phyloP scores from a whole-genome alignment of 2,797 vertebrate species.

The Sebastes ruberrimus region DNA sequence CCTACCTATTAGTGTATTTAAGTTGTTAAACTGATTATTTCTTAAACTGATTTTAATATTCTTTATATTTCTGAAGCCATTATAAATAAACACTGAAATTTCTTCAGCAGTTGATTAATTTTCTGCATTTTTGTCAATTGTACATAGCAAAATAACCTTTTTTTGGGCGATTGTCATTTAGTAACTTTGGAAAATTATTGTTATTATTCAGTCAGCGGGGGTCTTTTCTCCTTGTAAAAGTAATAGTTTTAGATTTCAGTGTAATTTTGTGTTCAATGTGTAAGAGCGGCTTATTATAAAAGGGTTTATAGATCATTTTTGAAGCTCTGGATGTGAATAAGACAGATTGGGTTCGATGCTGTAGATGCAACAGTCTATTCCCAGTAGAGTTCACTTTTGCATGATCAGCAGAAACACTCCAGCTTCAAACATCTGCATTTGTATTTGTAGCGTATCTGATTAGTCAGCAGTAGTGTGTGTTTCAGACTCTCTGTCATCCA shows the following conservation, averaged over 20 bases:
- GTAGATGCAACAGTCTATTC: background rate
- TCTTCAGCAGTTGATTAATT: background rate
- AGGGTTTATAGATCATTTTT: background rate
- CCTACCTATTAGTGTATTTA: background rate
- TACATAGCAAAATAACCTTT: background rate
- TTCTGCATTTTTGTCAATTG: background rate
- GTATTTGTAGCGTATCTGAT: conserved; percentile 20
- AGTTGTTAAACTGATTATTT: background rate
- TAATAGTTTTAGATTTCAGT: background rate
- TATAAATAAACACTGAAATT: background rate
- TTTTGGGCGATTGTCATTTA: background rate
- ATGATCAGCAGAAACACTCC: conserved; percentile 14
- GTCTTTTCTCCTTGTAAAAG: background rate
- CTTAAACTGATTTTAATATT: background rate
- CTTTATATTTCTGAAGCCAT: background rate
- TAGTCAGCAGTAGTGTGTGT: conserved; percentile 40
- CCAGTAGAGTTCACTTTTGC: background rate
- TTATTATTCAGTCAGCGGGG: background rate
- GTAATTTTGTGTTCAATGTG: background rate
- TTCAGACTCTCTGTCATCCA: conserved; percentile 17
- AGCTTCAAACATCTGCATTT: conserved; percentile 23
- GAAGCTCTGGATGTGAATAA: background rate
- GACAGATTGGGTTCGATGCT: background rate
- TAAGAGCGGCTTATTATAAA: background rate
- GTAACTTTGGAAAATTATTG: background rate